Base-by-base conservation (phyloP, 2,888 invertebrate species). In the Dasypolia templi region DNA sequence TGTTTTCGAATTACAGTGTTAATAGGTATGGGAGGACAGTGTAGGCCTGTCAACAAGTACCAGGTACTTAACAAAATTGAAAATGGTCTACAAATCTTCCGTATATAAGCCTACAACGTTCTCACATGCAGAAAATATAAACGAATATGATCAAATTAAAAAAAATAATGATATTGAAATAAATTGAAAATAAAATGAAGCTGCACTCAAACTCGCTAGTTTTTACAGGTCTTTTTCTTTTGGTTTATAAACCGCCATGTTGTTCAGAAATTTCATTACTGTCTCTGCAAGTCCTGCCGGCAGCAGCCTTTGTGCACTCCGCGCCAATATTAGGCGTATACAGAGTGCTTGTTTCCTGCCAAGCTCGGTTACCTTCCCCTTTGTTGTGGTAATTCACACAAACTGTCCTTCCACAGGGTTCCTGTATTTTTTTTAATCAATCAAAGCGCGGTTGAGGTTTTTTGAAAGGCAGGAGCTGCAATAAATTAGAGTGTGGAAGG, bases 301-400 rank as follows among this genome's bases (percentile, higher is more conserved):
- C 39, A 56, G 35, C 44, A 63, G 1, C 64, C 83, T 71, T 46
- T 83, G 65, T 62, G 56, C 29, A 49, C 56, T 26, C 26, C 39
- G 14, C 35, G 53, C 26, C 56, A 79, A 80, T 67, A 49, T 58
- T 44, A 53, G n/a, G 49, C 19, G 59, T 19, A 46, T 51, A 56
- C 44, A 83, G 53, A 32, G 1, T 56, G 72, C 70, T 70, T 65
- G 75, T 63, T 22, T 22, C 49, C 44, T 64, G 63, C 6, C 75
- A 73, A 76, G 79, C 75, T 66, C 11, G 22, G 49, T 83, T 79
- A 64, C 51, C 65, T 64, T 17, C 7, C 56, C 14, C 74, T 84
- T 84, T 84, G 83, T 59, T 53, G 80, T 67, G 84, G 71, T 79
- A 66, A 78, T 73, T 72, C 51, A 44, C 35, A 62, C 17, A 58